phyloP scores from a whole-genome alignment of 2,113 vertebrate genomes.

The Falco punctatus region DNA sequence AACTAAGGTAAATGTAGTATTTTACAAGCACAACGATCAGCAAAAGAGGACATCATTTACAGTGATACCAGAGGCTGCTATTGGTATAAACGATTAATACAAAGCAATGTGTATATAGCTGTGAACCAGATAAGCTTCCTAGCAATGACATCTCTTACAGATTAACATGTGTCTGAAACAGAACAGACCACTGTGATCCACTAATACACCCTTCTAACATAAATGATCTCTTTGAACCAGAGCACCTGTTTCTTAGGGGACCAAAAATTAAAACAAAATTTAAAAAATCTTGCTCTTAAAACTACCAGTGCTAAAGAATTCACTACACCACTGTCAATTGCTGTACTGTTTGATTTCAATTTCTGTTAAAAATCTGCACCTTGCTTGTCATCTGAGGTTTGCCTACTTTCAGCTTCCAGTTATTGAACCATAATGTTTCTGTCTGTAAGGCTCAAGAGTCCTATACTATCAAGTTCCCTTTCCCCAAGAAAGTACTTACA shows the following conservation, averaged over 20 bases:
- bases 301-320: background rate
- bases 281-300: background rate
- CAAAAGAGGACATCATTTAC: background rate
- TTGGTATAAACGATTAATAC: background rate
- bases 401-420: background rate
- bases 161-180: background rate
- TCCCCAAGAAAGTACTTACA: slow-evolving; percentile 6
- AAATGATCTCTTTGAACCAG: background rate
- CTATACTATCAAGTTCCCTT: slow-evolving; percentile 7
- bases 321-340: background rate
- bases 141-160: background rate
- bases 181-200: background rate
- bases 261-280: too few species aligned
- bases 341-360: background rate
- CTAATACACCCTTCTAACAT: background rate
- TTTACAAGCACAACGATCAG: background rate
- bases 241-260: background rate
- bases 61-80: background rate
- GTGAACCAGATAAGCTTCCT: background rate
- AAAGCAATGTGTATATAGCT: background rate
- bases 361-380: slow-evolving; percentile 10
- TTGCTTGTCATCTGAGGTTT: slow-evolving; percentile 17
- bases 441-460: slow-evolving; percentile 21
- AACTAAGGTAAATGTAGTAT: background rate
- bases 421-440: slow-evolving; percentile 46